A percentile compares a stretch with the other conserved stretches of the same genome.
These are phyloP conservation scores for Crenuchus spilurus DNA, from an alignment of 2,797 vertebrate genomes.

Conservation along the genomic window DNA sequence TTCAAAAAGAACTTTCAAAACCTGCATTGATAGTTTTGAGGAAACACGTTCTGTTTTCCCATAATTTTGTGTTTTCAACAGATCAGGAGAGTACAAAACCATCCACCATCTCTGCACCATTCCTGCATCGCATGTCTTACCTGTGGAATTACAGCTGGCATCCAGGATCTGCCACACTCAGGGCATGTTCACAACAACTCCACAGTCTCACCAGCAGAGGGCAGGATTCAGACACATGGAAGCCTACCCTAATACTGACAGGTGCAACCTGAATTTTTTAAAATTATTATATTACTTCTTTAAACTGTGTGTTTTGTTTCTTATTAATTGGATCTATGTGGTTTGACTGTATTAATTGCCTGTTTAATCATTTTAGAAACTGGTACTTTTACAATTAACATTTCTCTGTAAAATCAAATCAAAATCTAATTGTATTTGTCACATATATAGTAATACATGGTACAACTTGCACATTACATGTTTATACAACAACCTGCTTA, in stretches of 20 bases:
- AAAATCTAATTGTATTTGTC: too few relatives aligned
- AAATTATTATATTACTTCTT: not conserved
- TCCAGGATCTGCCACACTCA: constrained; percentile 70
- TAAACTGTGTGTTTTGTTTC: not conserved
- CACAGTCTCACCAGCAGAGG: constrained; percentile 35
- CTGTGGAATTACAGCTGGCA: constrained; percentile 66
- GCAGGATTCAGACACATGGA: constrained; percentile 41
- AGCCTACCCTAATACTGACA: constrained; percentile 24
- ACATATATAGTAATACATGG: too few relatives aligned
- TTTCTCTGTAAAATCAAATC: not conserved
- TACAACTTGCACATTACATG: too few relatives aligned
- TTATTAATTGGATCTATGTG: not conserved
- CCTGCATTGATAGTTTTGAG: too few relatives aligned
- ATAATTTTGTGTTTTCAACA: constrained; percentile 47
- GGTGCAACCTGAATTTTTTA: constrained; percentile 21
- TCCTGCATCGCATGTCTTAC: constrained; percentile 63
- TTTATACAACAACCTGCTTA: too few relatives aligned
- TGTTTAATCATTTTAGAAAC: not conserved
- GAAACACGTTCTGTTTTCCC: not conserved
- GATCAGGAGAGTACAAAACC: constrained; percentile 50
- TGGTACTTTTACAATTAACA: too few relatives aligned
- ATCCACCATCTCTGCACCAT: constrained; percentile 67
- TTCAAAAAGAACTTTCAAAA: too few relatives aligned
- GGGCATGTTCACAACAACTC: constrained; percentile 49
- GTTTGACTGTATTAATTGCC: not conserved